These are phyloP conservation scores for Stomorhina lunata DNA, from an alignment of 2,888 invertebrate genomes.

Conservation along the genomic window DNA sequence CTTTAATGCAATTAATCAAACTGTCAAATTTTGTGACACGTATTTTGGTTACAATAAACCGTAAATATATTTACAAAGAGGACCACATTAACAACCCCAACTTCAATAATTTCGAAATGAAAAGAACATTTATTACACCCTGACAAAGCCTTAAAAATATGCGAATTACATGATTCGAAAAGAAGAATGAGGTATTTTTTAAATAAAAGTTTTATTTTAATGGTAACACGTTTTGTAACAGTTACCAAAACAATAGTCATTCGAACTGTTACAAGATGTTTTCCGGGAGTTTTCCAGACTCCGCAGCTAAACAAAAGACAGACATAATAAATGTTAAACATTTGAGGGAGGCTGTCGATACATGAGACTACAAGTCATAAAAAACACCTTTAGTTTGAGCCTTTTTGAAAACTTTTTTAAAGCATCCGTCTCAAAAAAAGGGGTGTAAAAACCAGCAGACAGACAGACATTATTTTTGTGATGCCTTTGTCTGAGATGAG, in stretches of 20 bases:
- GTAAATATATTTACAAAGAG: conserved; percentile 21
- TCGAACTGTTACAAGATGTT: not conserved
- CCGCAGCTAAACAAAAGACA: not conserved
- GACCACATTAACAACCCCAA: conserved; percentile 31
- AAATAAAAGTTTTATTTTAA: conserved; percentile 48
- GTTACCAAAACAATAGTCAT: conserved; percentile 44
- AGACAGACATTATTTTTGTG: conserved; percentile 21
- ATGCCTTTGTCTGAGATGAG: not conserved
- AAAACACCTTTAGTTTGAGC: conserved; percentile 64
- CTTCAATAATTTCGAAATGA: not conserved
- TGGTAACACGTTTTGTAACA: conserved; percentile 61
- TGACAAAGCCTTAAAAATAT: conserved; percentile 50
- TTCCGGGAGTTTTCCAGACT: too few species aligned
- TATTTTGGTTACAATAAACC: conserved; percentile 26
- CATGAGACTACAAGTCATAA: conserved; percentile 36
- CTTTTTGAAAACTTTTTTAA: not conserved
- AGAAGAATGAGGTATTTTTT: conserved; percentile 25
- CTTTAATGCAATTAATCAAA: conserved; percentile 56
- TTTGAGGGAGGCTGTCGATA: conserved; percentile 65
- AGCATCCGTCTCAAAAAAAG: conserved; percentile 2
- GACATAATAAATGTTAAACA: conserved; percentile 68
- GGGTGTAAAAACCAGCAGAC: conserved; percentile 66
- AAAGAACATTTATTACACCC: conserved; percentile 51
- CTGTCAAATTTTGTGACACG: conserved; percentile 52
- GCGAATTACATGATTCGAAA: conserved; percentile 30